Evolutionary conservation across 2,888 invertebrate species (phyloP).

Genomic region (Coleophora deauratella): DNA sequence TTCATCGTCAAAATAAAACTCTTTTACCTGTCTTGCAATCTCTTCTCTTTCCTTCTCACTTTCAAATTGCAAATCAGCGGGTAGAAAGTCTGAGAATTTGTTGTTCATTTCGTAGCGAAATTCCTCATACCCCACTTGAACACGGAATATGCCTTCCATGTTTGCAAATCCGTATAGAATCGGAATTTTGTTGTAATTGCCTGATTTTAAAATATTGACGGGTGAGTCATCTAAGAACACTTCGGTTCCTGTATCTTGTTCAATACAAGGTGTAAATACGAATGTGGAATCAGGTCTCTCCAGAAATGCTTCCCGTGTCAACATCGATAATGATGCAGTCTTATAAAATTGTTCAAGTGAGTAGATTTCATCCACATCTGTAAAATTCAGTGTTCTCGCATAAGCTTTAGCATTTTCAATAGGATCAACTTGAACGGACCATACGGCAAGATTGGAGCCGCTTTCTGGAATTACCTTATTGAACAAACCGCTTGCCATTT

Average conservation of each 20-base stretch:
- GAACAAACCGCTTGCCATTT: conserved; percentile 29
- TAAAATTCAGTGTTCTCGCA: conserved; percentile 24
- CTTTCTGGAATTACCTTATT: conserved; percentile 38
- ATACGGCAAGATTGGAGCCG: conserved; percentile 27
- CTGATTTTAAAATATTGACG: conserved; percentile 27
- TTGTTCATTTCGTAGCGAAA: conserved; percentile 37
- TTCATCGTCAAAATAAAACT: conserved; percentile 30
- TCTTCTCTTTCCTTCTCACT: conserved; percentile 23
- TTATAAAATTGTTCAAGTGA: conserved; percentile 38
- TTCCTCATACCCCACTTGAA: conserved; percentile 20
- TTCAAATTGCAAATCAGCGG: conserved; percentile 32
- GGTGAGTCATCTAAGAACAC: conserved; percentile 32
- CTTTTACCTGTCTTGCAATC: conserved; percentile 26
- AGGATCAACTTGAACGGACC: conserved; percentile 31
- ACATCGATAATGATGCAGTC: conserved; percentile 21
- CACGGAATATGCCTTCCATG: conserved; percentile 38
- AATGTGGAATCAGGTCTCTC: conserved; percentile 20
- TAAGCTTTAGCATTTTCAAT: conserved; percentile 26
- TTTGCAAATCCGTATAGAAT: conserved; percentile 36
- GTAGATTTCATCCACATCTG: conserved; percentile 25
- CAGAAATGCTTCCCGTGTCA: conserved; percentile 21
- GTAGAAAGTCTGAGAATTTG: conserved; percentile 42
- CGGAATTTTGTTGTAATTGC: conserved; percentile 29
- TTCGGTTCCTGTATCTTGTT: conserved; percentile 19
- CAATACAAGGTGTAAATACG: conserved; percentile 13